Evolutionary conservation across 2,113 vertebrate genomes (phyloP).

Genomic region (Elgaria multicarinata): DNA sequence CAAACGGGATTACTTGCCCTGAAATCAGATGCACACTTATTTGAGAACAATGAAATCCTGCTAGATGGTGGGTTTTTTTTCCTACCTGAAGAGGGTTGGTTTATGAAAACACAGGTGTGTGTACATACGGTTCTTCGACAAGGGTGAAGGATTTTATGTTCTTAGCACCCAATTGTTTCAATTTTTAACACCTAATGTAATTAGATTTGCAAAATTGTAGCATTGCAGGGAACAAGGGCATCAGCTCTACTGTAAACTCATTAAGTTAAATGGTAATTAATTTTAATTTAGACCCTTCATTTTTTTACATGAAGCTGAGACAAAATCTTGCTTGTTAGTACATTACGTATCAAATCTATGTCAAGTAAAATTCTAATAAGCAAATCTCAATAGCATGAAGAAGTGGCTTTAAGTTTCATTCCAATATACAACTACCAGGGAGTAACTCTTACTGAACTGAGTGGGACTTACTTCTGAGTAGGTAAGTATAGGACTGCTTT

Average conservation of each 20-base stretch:
- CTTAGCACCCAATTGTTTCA: neutral
- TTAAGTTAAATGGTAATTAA: neutral
- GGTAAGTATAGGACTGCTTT: too few relatives aligned
- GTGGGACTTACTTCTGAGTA: too few relatives aligned
- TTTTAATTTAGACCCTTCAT: neutral
- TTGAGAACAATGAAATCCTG: neutral
- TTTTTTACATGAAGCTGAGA: neutral
- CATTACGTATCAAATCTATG: neutral
- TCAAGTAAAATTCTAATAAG: neutral
- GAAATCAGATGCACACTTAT: neutral
- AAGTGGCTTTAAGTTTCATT: neutral
- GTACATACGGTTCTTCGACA: neutral
- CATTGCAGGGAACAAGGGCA: neutral
- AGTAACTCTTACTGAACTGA: neutral
- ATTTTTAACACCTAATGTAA: neutral
- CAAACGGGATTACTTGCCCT: neutral
- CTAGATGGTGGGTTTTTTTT: neutral
- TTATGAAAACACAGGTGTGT: neutral
- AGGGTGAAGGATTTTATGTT: neutral
- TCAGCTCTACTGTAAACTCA: neutral
- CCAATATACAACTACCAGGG: neutral
- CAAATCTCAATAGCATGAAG: neutral
- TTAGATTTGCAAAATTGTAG: neutral
- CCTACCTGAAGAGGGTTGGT: neutral
- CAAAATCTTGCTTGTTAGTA: fast-evolving